Percentiles rank a stretch among this genome's conserved stretches.
Conservation (phyloP, 2,113 vertebrate genomes). For the Poeciliopsis prolifica region DNA sequence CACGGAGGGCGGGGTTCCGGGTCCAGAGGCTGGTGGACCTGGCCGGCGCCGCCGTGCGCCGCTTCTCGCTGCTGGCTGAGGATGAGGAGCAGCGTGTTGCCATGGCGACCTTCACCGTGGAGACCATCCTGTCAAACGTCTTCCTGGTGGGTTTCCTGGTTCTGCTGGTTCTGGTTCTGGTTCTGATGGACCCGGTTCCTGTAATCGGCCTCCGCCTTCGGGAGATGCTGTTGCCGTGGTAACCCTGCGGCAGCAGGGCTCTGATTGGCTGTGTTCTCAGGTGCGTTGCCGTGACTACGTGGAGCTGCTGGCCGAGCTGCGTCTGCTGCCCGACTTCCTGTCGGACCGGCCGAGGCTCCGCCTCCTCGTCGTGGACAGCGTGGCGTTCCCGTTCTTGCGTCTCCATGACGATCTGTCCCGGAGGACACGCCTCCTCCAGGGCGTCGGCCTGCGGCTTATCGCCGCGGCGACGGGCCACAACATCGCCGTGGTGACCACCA, state of each 20-base stretch:
- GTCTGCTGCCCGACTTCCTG: conserved; percentile 90
- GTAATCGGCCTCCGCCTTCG: no score
- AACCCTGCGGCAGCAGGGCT: not conserved
- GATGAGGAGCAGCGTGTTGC: conserved; percentile 84
- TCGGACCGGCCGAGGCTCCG: conserved; percentile 83
- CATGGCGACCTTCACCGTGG: conserved; percentile 85
- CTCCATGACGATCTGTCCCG: conserved; percentile 87
- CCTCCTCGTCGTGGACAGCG: conserved; percentile 91
- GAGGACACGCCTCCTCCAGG: conserved; percentile 87
- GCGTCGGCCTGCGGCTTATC: conserved; percentile 87
- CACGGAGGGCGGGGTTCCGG: conserved; percentile 90
- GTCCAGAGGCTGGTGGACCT: conserved; percentile 87
- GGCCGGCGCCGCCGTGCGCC: conserved; percentile 85
- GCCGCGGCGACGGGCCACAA: conserved; percentile 80
- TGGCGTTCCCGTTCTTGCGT: conserved; percentile 91
- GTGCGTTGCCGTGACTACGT: conserved; percentile 87
- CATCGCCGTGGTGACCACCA: conserved; percentile 82
- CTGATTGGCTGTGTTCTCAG: conserved; percentile 33
- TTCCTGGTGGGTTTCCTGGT: conserved; percentile 71
- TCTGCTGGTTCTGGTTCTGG: not conserved
- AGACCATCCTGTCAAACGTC: conserved; percentile 89
- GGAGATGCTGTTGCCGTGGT: not conserved
- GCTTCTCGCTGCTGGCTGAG: conserved; percentile 84
- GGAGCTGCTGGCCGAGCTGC: conserved; percentile 90
- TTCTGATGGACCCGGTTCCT: not conserved